Conservation (phyloP, 2,888 invertebrate species). For the Idaea biselata region DNA sequence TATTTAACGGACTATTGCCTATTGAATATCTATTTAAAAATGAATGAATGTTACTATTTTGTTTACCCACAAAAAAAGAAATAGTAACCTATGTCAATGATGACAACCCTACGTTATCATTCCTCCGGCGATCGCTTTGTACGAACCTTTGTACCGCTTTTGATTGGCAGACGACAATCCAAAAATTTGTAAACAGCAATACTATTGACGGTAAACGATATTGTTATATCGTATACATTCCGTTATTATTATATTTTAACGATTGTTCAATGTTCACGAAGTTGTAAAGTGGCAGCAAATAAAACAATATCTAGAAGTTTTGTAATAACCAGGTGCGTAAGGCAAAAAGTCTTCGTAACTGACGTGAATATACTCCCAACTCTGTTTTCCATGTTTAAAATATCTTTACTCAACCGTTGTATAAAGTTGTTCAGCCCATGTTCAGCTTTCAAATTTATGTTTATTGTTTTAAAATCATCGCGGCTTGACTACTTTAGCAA, state of each 20-base stretch:
- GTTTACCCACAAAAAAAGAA: neutral
- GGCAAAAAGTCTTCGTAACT: conserved; percentile 29
- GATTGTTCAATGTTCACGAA: conserved; percentile 12
- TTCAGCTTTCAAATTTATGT: neutral
- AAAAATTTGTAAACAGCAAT: conserved; percentile 45
- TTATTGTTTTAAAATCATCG: conserved; percentile 6
- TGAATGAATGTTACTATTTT: no score
- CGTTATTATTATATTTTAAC: conserved; percentile 17
- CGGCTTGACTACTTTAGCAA: conserved; percentile 2
- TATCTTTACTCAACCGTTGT: conserved; percentile 8
- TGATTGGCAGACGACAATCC: conserved; percentile 58
- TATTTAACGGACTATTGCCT: no score
- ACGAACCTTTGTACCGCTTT: conserved; percentile 26
- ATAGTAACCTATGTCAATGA: neutral
- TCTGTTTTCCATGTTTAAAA: conserved; percentile 32
- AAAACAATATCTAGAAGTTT: conserved; percentile 27
- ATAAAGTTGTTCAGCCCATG: neutral
- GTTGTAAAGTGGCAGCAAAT: conserved; percentile 23
- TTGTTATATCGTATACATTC: conserved; percentile 26
- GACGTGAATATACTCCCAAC: conserved; percentile 29
- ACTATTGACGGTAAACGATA: conserved; percentile 36
- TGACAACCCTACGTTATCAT: conserved; percentile 22
- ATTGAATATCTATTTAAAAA: no score
- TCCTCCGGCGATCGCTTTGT: conserved; percentile 46
- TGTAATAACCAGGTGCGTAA: conserved; percentile 29